These are phyloP conservation scores for Drosophila nigritarsus DNA, from an alignment of 2,888 invertebrate genomes.

Conservation along the genomic window DNA sequence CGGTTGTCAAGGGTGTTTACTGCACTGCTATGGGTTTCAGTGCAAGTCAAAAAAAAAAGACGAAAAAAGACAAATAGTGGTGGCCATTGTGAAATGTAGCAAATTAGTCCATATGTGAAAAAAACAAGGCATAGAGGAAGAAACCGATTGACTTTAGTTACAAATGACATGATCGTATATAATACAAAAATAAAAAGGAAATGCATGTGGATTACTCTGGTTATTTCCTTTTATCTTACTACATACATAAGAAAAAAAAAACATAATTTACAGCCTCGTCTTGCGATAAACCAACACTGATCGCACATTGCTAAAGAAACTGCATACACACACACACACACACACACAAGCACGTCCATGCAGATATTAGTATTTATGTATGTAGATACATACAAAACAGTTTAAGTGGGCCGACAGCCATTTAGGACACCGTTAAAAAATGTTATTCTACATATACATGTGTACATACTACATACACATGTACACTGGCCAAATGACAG, in stretches of 20 bases:
- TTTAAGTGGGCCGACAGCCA: constrained; percentile 6
- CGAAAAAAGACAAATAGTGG: constrained; percentile 26
- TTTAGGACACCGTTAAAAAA: constrained; percentile 11
- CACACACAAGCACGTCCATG: neutral
- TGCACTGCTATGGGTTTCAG: constrained; percentile 55
- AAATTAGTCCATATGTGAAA: constrained; percentile 20
- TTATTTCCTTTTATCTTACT: constrained; percentile 7
- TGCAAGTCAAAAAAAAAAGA: constrained; percentile 21
- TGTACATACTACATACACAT: neutral
- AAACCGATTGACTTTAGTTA: constrained; percentile 1
- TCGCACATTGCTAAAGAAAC: constrained; percentile 13
- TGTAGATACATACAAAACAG: constrained; percentile 7
- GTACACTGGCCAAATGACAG: constrained; percentile 11
- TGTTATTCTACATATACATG: neutral
- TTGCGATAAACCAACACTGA: constrained; percentile 16
- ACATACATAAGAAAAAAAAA: neutral
- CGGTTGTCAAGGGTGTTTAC: constrained; percentile 75
- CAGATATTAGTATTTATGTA: constrained; percentile 1
- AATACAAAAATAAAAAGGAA: neutral
- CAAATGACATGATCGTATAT: constrained; percentile 15
- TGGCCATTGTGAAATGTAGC: constrained; percentile 32
- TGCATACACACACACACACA: constrained; percentile 3
- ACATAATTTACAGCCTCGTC: neutral
- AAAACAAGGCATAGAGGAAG: neutral
- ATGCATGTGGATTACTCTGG: neutral